Base-by-base conservation (phyloP, 2,888 invertebrate genomes). In the Schizaphis graminum region DNA sequence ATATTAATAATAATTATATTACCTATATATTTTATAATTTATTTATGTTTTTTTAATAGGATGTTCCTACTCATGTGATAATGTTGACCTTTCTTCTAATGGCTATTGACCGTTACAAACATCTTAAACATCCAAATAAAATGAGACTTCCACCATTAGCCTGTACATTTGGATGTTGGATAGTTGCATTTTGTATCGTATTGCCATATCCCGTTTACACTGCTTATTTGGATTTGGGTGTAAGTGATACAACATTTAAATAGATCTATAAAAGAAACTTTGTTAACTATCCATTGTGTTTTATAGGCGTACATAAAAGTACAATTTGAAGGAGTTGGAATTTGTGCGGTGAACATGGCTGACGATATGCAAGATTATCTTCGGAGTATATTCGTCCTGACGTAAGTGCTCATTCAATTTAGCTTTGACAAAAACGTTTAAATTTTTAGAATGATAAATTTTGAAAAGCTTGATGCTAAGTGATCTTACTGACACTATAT, bases 141-240 rank as follows among this genome's bases (percentile, higher is more conserved):
- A 96, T 97, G 3, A 96, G 97, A 53, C 96, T 97, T 95, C 97
- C 97, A 0, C 97, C 97, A 41, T 97, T 97, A 95, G 97, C 97
- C 35, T 97, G 97, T 95, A 96, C 97, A 91, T 96, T 97, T 94
- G 97, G 97, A 85, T 96, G 97, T n/a, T 98, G 97, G 97, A 96
- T 97, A 35, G 97, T 97, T 87, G 97, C 97, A 35, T 96, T 97
- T 95, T 97, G 97, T 95, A 97, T 97, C 94, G 97, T 97, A 1
- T 96, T 98, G 95, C 97, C 97, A 1, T 97, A 97, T 96, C 97
- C 97, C 87, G 97, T 97, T 95, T 98, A 97, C 96, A 97, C 97
- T 94, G 97, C 97, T 94, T 97, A 97, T 96, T 96, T 95, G 53
- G 97, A 97, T 95, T 96, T 97, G 92, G 97, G 96, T 96, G 97